Conservation (phyloP, 2,113 vertebrate species). For the Andinoacara biseriatus region DNA sequence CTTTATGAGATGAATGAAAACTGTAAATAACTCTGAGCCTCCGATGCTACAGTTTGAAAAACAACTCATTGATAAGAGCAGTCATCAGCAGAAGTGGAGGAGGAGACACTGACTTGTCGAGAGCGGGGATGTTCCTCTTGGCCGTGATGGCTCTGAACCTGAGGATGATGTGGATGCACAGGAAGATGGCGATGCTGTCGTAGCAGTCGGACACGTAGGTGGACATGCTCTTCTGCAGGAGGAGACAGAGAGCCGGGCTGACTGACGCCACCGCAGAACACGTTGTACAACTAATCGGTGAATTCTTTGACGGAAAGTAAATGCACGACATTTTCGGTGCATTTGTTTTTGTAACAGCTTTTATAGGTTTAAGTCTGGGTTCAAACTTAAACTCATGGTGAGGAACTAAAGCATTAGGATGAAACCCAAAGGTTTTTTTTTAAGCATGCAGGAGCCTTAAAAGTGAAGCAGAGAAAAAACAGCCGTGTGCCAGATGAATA, state of each 20-base stretch:
- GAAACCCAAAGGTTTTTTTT: too few species aligned
- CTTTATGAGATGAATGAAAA: too few species aligned
- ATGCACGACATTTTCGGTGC: too few species aligned
- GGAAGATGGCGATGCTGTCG: slow-evolving; percentile 92
- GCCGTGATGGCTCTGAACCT: slow-evolving; percentile 87
- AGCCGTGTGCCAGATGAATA: not conserved
- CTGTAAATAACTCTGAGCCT: too few species aligned
- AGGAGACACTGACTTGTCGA: slow-evolving; percentile 85
- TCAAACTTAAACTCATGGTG: not conserved
- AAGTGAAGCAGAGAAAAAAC: too few species aligned
- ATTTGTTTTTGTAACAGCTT: not conserved
- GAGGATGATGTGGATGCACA: slow-evolving; percentile 93
- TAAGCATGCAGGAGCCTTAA: too few species aligned
- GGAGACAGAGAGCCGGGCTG: not conserved
- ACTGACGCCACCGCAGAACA: fast-evolving
- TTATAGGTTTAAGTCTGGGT: not conserved
- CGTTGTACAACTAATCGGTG: fast-evolving
- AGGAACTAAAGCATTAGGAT: too few species aligned
- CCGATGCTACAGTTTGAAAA: too few species aligned
- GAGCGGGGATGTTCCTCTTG: slow-evolving; percentile 88
- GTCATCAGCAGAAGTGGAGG: too few species aligned
- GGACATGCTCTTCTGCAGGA: slow-evolving; percentile 87
- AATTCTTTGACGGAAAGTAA: too few species aligned
- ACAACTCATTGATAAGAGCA: too few species aligned
- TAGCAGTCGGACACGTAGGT: slow-evolving; percentile 89